Evolutionary conservation across 64 coral and sea anemone genomes (phyloP).

Genomic region (Trachythela sp.): DNA sequence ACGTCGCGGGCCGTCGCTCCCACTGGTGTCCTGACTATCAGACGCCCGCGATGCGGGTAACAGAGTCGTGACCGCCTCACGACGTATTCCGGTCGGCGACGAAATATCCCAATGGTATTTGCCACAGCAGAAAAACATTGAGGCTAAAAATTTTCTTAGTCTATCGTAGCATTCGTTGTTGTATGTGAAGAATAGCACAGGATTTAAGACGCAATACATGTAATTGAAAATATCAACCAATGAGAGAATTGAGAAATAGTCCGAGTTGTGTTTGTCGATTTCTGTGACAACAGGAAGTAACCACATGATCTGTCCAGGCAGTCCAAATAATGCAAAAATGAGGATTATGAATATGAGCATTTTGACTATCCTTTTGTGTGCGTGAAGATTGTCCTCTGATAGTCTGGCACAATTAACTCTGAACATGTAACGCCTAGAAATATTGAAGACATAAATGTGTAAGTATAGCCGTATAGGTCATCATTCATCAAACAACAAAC

Average conservation of each 20-base stretch:
- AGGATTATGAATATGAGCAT: neutral
- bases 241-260: neutral
- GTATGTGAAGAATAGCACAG: neutral
- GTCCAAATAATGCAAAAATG: neutral
- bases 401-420: neutral
- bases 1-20: neutral
- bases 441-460: neutral
- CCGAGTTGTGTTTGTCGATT: neutral
- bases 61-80: neutral
- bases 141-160: neutral
- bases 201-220: constrained; percentile 1
- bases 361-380: neutral
- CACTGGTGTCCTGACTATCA: neutral
- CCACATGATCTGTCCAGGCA: constrained; percentile 19
- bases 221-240: neutral
- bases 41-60: neutral
- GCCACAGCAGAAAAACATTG: neutral
- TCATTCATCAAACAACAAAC: too few relatives aligned
- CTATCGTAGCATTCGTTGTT: neutral
- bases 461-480: neutral
- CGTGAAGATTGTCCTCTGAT: neutral
- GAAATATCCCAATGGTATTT: neutral
- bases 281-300: neutral
- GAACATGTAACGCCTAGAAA: neutral
- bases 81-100: neutral